Base-by-base conservation (phyloP, 64 coral and sea anemone genomes). In the Montipora capricornis region DNA sequence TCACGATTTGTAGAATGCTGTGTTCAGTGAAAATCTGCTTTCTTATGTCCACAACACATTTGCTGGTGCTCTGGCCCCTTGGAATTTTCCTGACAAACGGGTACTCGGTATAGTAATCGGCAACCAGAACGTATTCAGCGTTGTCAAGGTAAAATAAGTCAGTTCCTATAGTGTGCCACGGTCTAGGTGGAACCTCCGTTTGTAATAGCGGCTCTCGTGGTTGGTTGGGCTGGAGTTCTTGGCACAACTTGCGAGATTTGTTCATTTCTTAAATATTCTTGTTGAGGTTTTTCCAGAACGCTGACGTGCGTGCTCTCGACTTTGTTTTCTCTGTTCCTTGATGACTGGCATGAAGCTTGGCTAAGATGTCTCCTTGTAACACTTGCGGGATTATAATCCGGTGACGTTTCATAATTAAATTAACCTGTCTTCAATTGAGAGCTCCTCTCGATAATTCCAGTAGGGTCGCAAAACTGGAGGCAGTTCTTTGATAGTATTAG, bases 371-470 rank as follows among this genome's bases (percentile, higher is more conserved):
- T 80, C 37, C 47, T 57, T 94, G 92, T 7, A 81, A 44, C 4
- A 5, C n/a, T 70, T 51, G 44, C 5, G 76, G 84, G 51, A 81
- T 77, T 47, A 87, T 37, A 9, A 87, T 87, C 76, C 91, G 20
- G 19, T 88, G 68, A n/a, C 87, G 4, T 24, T 71, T 71, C 10
- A 71, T 15, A 15, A 71, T 20, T 29, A 70, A 15, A 71, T 20
- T 29, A 70, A 60, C 1, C 53, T 74, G 52, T 94, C 87, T 94
- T 96, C 68, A 11, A 92, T 81, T 16, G 73, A 47, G 6, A 92
- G 45, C 26, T 95, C 90, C 14, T 95, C 90, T 15, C 78, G 48
- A 74, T 89, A 92, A 13, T 90, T 68, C 95, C 73, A 89, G 62
- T 92, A 92, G 11, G 91, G 80, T 14, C 49, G 77, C 2, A 93